A percentile compares a stretch with the other conserved stretches of the same genome.
Evolutionary conservation across 1,140 invertebrate genomes (phyloP).

Genomic region (Solenopsis invicta): DNA sequence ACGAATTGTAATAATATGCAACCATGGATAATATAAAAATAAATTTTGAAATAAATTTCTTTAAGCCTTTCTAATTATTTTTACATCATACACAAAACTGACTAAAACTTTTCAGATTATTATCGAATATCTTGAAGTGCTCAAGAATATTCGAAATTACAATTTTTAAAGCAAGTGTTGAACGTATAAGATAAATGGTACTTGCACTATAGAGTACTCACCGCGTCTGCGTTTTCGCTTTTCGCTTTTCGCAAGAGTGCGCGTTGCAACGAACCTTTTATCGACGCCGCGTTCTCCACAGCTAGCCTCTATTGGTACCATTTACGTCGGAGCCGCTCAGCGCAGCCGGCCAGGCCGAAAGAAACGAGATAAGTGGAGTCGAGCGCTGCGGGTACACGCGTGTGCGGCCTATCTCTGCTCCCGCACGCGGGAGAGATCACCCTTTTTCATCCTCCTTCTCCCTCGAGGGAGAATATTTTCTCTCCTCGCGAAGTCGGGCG

Average conservation of each 20-base stretch:
- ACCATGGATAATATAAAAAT: not conserved
- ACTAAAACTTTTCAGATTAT: not conserved
- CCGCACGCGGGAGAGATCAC: constrained; percentile 61
- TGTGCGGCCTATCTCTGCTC: constrained; percentile 68
- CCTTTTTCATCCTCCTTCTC: constrained; percentile 36
- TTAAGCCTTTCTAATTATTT: not conserved
- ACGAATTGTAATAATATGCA: not conserved
- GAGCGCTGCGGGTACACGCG: constrained; percentile 20
- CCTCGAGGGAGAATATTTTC: constrained; percentile 43
- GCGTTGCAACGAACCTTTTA: constrained; percentile 52
- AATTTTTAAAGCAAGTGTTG: not conserved
- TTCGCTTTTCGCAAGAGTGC: constrained; percentile 39
- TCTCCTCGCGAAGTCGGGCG: constrained; percentile 59
- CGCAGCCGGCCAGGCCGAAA: constrained; percentile 64
- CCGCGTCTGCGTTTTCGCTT: not conserved
- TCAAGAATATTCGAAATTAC: not conserved
- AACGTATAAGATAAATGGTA: not conserved
- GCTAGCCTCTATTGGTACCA: constrained; percentile 64
- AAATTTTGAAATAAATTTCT: not conserved
- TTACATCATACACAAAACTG: not conserved
- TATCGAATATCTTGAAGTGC: not conserved
- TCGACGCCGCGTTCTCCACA: constrained; percentile 20
- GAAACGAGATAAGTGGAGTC: constrained; percentile 70
- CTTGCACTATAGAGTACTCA: constrained; percentile 14
- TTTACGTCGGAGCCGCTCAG: constrained; percentile 65